phyloP scores from a whole-genome alignment of 2,113 vertebrate species.

The Panurus biarmicus region DNA sequence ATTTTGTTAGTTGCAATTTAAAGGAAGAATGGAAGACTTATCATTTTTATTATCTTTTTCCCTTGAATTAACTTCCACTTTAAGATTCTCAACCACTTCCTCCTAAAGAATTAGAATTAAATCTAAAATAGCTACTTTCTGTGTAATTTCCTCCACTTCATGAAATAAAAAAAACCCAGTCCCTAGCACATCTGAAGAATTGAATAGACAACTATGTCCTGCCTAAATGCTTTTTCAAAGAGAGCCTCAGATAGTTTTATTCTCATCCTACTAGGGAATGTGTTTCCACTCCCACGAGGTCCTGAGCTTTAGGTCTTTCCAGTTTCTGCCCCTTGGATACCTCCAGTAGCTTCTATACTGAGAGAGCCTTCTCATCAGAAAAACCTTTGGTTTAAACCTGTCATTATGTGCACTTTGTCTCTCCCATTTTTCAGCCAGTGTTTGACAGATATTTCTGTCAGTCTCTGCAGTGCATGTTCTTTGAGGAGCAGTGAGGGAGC shows the following conservation, averaged over 20 bases:
- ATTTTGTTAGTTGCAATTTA: slow-evolving; percentile 45
- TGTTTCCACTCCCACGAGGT: background rate
- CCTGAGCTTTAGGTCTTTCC: background rate
- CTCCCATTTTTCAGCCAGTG: background rate
- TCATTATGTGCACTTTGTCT: background rate
- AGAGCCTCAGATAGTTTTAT: background rate
- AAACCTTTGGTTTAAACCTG: background rate
- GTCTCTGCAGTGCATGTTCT: too few species aligned
- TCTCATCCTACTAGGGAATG: background rate
- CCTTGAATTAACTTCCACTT: slow-evolving; percentile 50
- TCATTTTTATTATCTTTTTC: slow-evolving; percentile 47
- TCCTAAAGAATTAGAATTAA: slow-evolving; percentile 4
- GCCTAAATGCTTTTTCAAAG: background rate
- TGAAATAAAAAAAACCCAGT: background rate
- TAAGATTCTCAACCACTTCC: slow-evolving; percentile 21
- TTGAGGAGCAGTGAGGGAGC: background rate
- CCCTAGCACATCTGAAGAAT: background rate
- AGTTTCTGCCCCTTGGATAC: background rate
- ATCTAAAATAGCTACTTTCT: slow-evolving; percentile 12
- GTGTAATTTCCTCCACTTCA: slow-evolving; percentile 11
- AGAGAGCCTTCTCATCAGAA: background rate
- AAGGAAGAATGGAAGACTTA: slow-evolving; percentile 16
- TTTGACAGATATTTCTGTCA: background rate
- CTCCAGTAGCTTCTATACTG: background rate
- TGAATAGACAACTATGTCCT: background rate